Evolutionary conservation across 2,113 vertebrate genomes (phyloP).

Genomic region (Rhinopomastus cyanomelas): DNA sequence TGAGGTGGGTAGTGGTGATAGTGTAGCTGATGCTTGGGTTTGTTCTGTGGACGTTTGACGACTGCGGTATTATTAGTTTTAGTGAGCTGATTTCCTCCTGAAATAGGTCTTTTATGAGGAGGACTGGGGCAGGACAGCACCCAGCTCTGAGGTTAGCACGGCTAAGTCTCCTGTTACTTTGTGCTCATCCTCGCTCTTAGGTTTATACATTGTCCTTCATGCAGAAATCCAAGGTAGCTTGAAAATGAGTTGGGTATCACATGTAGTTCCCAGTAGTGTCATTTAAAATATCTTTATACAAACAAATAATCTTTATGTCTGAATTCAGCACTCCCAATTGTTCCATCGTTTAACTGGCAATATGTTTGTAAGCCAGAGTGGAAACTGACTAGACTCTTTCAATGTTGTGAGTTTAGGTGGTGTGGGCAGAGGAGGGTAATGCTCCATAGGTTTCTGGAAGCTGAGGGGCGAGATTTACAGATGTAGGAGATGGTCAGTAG

Average conservation of each 20-base stretch:
- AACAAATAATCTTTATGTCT: constrained; percentile 34
- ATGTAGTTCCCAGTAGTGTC: not conserved
- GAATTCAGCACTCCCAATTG: constrained; percentile 11
- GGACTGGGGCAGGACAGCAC: not conserved
- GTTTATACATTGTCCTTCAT: constrained; percentile 14
- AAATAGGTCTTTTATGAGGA: not conserved
- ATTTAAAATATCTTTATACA: constrained; percentile 25
- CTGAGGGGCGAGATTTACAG: not conserved
- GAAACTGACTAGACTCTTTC: not conserved
- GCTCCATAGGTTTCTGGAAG: not conserved
- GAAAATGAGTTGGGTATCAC: constrained; percentile 32
- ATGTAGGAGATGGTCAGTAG: not conserved
- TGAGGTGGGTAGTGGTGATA: not conserved
- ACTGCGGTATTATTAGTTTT: not conserved
- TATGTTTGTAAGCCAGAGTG: not conserved
- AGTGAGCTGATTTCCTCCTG: not conserved
- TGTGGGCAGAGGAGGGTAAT: not conserved
- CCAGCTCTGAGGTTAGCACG: not conserved
- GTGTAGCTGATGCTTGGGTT: not conserved
- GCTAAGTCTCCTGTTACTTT: constrained; percentile 6
- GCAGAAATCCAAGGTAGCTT: constrained; percentile 47
- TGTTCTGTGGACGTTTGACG: not conserved
- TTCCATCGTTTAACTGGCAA: constrained; percentile 4
- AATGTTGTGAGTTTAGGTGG: not conserved
- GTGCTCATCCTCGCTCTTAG: constrained; percentile 19